These are phyloP conservation scores for Lacerta viridis DNA, from an alignment of 2,797 vertebrate genomes.

Conservation along the genomic window DNA sequence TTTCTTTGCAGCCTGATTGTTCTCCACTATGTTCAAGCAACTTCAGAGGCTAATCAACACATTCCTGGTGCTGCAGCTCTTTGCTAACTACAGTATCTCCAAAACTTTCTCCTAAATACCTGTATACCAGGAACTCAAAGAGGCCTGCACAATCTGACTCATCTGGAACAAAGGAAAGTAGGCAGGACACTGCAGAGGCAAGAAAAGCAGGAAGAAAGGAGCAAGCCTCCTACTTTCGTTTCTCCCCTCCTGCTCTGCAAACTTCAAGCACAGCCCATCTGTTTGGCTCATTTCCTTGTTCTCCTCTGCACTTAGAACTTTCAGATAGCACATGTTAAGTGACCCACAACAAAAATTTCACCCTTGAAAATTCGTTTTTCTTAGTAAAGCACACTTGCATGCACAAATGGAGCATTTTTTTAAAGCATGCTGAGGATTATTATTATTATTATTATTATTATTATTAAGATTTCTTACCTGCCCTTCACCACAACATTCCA, in stretches of 20 bases:
- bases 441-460: background rate
- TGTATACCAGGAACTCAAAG: background rate
- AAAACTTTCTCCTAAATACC: conserved; percentile 15
- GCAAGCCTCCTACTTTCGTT: background rate
- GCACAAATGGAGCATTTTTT: background rate
- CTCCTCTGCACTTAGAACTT: background rate
- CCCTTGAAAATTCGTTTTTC: background rate
- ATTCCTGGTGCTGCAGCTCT: background rate
- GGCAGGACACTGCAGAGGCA: background rate
- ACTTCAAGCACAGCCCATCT: background rate
- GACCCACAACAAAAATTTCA: background rate
- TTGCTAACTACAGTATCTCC: conserved; percentile 21
- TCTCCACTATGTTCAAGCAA: conserved; percentile 8
- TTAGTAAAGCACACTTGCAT: background rate
- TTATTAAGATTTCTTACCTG: too few relatives aligned
- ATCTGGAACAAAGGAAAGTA: background rate
- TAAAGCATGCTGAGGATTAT: background rate
- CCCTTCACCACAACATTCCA: too few relatives aligned
- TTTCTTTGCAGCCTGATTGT: background rate
- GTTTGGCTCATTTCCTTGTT: background rate
- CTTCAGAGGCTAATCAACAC: background rate
- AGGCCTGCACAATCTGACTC: background rate
- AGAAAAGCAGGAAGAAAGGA: background rate
- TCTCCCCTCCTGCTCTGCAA: background rate
- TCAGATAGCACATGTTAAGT: background rate